Evolutionary conservation across 2,797 vertebrate genomes (phyloP), one percentile per base, ranked within the genome.

Genomic region (Manis javanica): DNA sequence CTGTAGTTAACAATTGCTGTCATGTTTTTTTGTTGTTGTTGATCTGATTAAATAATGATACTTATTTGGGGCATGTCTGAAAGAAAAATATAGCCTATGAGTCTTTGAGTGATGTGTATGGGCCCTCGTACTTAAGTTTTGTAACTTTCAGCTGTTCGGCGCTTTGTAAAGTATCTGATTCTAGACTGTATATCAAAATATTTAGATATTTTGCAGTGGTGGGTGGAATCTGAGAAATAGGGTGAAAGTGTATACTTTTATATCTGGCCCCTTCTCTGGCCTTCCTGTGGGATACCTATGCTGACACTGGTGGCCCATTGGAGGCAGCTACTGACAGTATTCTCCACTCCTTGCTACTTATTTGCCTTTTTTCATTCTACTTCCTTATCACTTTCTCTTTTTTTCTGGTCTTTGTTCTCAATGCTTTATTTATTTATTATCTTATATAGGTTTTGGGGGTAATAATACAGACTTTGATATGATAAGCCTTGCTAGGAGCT

Each of bases 41-140:
- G 31, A 79, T 83, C 13, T 91, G 14, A 87, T 89, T 78, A 91
- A 92, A 92, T 83, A 89, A 81, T 46, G 14, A 61, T 85, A 26
- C 9, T 84, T 84, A 55, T 55, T 87, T 96, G 18, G 14, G 6
- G 19, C 66, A 24, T 21, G 16, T 78, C 29, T 83, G 34, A 78
- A 84, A 94, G 51, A 74, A 92, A 92, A 84, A 69, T 37, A 51
- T 4, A 87, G 49, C 61, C 7, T 46, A 16, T 83, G 68, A 86
- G 39, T 59, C 63, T 75, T 75, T 88, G 71, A 93, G 15, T 77
- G 49, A 39, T 81, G 10, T 53, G 3, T 72, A 34, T 68, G 53
- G 75, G 3, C 34, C 5, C 55, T 51, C 37, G 39, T 71, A 51
- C 37, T 18, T 71, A 12, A 75, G 68, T 93, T 95, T 91, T 91